Base-by-base conservation (phyloP, 2,113 vertebrate genomes). In the Sander lucioperca region DNA sequence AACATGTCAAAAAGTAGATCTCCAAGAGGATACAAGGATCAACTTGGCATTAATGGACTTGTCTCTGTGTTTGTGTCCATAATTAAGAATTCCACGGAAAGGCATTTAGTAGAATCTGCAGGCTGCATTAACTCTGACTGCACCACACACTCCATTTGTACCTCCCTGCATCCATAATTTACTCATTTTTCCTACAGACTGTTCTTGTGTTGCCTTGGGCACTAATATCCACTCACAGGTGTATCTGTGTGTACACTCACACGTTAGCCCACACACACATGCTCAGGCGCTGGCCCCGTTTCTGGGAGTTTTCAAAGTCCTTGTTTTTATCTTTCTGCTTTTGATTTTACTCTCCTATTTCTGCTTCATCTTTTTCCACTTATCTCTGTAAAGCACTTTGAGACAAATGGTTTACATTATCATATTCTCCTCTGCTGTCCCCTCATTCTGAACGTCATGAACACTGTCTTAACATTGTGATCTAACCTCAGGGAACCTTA, bases 111-210 rank as follows among this genome's bases (percentile, higher is more conserved):
- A 73, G 77, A 80, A 36, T 82, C 47, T 80, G 56, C 75, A 88
- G 85, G 75, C 88, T 86, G 81, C 89, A 90, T 92, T 91, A 87
- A 74, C 71, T 87, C 72, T 47, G 62, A 72, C 68, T 78, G 56
- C 83, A 69, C 84, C 82, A 78, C 85, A 75, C 36, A 64, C 74
- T 90, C 80, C 83, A 81, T 81, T 90, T 89, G 81, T 81, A 78
- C 79, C 78, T 77, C 66, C 47, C 79, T 75, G 81, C 83, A 90
- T 91, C 86, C 71, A 90, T 88, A 91, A 91, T 92, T 91, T 76
- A 91, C 58, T 83, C 25, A 21, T 76, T 89, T 75, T 67, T 21
- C 51, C 72, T 56, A 51, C 69, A 58, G 70, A 83, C 74, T 65
- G 59, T 71, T 83, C 57, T 71, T 56, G 36, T 27, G 61, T 65